These are phyloP conservation scores for Actinemys pallida DNA, from an alignment of 2,113 vertebrate species.

Conservation along the genomic window DNA sequence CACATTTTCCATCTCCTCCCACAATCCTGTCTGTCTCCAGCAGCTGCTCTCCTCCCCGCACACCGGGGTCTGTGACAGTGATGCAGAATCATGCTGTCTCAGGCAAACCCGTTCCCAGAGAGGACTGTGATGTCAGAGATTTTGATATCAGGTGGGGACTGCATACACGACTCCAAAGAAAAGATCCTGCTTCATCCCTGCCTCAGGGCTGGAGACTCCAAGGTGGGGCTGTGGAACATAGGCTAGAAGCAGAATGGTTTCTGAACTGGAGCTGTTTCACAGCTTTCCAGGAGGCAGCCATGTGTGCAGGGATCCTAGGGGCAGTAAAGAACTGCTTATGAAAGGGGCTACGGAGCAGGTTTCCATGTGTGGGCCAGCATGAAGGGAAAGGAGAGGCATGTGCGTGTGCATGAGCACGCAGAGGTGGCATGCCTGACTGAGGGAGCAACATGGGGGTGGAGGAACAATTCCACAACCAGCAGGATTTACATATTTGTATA, in stretches of 20 bases:
- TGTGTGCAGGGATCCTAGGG: neutral
- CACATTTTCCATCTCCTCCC: neutral
- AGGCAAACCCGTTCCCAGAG: neutral
- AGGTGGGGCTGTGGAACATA: neutral
- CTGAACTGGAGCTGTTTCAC: neutral
- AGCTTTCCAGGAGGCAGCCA: fast-evolving
- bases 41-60: neutral
- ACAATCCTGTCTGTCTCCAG: neutral
- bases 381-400: neutral
- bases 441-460: neutral
- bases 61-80: neutral
- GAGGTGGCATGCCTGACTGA: neutral
- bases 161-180: neutral
- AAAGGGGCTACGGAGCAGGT: neutral
- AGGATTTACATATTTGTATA: neutral
- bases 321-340: neutral
- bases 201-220: neutral
- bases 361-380: slow-evolving; percentile 1
- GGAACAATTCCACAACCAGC: neutral
- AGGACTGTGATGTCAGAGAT: neutral
- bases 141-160: neutral
- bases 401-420: neutral
- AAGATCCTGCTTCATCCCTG: neutral
- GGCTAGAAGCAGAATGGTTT: neutral
- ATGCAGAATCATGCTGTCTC: neutral